phyloP scores from a whole-genome alignment of 2,888 invertebrate genomes.

The Rosalia funebris region DNA sequence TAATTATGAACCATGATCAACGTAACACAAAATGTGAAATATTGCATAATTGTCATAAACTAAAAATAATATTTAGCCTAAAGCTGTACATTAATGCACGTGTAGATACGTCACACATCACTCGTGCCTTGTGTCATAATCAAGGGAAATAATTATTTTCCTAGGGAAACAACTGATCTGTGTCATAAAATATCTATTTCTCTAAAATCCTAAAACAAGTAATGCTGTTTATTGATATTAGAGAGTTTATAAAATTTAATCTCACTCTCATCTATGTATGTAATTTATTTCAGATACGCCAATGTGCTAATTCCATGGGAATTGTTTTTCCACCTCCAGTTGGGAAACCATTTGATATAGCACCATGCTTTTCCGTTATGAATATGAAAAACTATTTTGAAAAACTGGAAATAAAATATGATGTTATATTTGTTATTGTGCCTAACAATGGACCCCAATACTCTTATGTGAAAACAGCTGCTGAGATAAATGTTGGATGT shows the following conservation, averaged over 20 bases:
- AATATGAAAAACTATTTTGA: constrained; percentile 40
- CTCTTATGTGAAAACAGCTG: constrained; percentile 71
- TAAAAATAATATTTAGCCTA: too few relatives aligned
- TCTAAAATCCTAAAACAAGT: too few relatives aligned
- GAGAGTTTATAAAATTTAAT: too few relatives aligned
- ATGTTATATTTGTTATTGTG: constrained; percentile 73
- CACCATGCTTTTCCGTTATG: constrained; percentile 21
- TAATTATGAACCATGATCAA: too few relatives aligned
- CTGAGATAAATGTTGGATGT: constrained; percentile 75
- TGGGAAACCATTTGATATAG: constrained; percentile 22
- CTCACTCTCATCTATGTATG: constrained; percentile 67
- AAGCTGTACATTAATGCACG: too few relatives aligned
- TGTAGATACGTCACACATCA: neutral
- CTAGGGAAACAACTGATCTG: neutral
- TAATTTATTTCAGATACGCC: constrained; percentile 30
- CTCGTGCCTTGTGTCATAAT: neutral
- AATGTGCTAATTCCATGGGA: constrained; percentile 14
- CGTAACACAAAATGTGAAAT: too few relatives aligned
- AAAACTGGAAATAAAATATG: constrained; percentile 52
- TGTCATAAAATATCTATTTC: neutral
- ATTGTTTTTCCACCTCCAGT: constrained; percentile 27
- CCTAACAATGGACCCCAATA: constrained; percentile 61
- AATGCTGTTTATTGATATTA: too few relatives aligned
- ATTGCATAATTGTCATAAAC: too few relatives aligned
- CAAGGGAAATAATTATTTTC: neutral